Base-by-base conservation (phyloP, 64 coral and sea anemone species). In the Montipora cactus region DNA sequence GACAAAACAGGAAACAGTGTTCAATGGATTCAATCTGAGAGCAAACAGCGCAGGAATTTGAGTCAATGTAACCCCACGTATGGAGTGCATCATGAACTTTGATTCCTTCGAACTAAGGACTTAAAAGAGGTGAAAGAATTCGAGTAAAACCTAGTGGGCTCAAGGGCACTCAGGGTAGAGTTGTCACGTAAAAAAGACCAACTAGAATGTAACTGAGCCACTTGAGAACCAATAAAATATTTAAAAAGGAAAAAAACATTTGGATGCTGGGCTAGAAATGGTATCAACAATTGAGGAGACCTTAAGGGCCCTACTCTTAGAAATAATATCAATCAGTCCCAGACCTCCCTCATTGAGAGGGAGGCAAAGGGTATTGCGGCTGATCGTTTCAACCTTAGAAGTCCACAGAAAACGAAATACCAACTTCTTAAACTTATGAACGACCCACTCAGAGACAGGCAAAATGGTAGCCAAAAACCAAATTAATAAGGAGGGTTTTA, bases 1-100 rank as follows among this genome's bases (percentile, higher is more conserved):
- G 5, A 81, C 79, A 81, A 15, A 46, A 44, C 0, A 81, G 79
- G 44, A 62, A 68, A 68, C 81, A 84, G 2, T 84, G 81, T n/a
- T 67, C 61, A n/a, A 84, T 84, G 0, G 79, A 62, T 16, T 82
- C 79, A 37, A 61, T 82, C 6, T 22, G 23, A 8, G 5, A 1
- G 44, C 81, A 68, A n/a, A 0, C 5, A 2, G 81, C 81, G 68
- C 81, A 84, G 0, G 5, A 1, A 16, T 84, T 37, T 0, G 37
- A 19, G 14, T 47, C 44, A 2, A 48, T 19, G 18, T 84, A 84
- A 5, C 59, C 61, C 81, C 81, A 84, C 11, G 28, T 67, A 7
- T 20, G 28, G 0, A 84, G 44, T 9, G 81, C 67, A 5, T 67
- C 37, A 2, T 44, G 12, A 8, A 84, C 59, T 8, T 84, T 84